Conservation (phyloP, 2,797 vertebrate genomes). For the Myotis findleyi region DNA sequence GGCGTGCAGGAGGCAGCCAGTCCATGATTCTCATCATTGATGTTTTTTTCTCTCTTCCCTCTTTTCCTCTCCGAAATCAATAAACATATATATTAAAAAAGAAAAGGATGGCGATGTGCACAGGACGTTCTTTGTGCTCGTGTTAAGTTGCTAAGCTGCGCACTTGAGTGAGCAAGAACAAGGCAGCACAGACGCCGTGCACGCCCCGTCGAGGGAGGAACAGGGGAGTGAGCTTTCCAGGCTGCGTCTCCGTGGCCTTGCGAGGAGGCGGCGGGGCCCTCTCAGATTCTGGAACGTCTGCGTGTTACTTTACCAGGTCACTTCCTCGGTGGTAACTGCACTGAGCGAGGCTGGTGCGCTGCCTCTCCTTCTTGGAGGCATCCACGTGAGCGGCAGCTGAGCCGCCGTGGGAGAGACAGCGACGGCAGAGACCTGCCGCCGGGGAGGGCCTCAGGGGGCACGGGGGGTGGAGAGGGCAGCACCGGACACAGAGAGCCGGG, state of each 20-base stretch:
- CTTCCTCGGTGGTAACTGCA: background rate
- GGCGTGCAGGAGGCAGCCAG: no score
- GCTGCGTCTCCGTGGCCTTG: background rate
- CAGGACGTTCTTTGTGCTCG: background rate
- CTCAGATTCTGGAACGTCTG: background rate
- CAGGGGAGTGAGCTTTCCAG: background rate
- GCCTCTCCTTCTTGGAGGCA: background rate
- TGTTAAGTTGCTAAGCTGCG: background rate
- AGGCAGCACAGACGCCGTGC: background rate
- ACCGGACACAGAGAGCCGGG: background rate
- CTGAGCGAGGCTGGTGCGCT: background rate
- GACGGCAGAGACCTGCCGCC: background rate
- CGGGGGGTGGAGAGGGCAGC: background rate
- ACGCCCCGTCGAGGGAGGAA: background rate
- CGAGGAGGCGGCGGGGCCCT: background rate
- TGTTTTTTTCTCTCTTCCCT: no score
- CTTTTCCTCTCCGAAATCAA: no score
- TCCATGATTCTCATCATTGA: no score
- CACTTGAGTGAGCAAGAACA: slow-evolving; percentile 22
- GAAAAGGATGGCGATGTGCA: background rate
- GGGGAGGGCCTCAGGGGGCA: background rate
- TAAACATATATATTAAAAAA: no score
- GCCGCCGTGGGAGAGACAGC: background rate
- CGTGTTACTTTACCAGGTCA: background rate
- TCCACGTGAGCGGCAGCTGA: slow-evolving; percentile 14